phyloP scores from a whole-genome alignment of 2,113 vertebrate genomes.

The Sprattus sprattus region DNA sequence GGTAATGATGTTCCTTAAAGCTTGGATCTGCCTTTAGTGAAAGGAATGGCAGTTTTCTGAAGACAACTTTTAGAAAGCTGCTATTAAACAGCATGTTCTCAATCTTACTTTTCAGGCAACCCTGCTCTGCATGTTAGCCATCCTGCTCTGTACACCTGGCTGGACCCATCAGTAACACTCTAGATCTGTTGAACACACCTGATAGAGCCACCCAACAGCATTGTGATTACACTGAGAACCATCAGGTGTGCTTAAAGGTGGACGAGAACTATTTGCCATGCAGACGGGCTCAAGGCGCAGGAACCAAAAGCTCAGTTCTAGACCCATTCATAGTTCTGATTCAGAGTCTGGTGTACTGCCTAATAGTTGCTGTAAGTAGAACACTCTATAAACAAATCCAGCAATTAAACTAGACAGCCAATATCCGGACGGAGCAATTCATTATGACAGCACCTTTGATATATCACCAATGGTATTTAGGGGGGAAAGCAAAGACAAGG shows the following conservation, averaged over 20 bases:
- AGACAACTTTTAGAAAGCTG: neutral
- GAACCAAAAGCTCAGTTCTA: too few species aligned
- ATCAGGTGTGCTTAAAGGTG: neutral
- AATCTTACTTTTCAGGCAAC: conserved; percentile 9
- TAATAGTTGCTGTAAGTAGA: neutral
- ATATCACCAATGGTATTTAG: conserved; percentile 36
- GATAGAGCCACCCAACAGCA: neutral
- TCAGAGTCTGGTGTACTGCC: neutral
- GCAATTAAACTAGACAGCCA: neutral
- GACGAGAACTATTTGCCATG: neutral
- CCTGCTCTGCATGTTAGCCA: neutral
- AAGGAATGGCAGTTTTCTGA: neutral
- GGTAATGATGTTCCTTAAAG: neutral
- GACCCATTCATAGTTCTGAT: neutral
- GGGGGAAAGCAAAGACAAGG: conserved; percentile 49
- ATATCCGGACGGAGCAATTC: neutral
- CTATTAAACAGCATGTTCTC: neutral
- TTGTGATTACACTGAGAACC: neutral
- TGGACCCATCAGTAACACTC: neutral
- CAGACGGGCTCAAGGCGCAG: neutral
- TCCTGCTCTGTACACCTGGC: neutral
- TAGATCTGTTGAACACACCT: neutral
- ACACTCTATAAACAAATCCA: neutral
- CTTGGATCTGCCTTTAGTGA: neutral
- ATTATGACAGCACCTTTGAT: conserved; percentile 42